phyloP scores from a whole-genome alignment of 2,888 invertebrate genomes.

The Hipparchia sbordonii region DNA sequence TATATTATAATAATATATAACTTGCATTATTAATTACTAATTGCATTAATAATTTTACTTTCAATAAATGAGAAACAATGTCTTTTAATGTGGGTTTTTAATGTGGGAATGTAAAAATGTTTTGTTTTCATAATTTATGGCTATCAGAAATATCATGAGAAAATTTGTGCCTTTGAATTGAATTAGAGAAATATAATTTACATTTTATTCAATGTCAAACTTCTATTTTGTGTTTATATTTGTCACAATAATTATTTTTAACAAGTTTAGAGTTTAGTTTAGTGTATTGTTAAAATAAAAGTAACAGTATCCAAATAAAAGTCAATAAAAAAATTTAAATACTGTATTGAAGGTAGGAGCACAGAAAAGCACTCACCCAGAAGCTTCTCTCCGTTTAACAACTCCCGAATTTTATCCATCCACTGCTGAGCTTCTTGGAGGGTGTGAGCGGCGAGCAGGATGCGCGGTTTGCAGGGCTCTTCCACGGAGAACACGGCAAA shows the following conservation, averaged over 20 bases:
- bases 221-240: neutral
- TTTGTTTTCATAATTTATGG: neutral
- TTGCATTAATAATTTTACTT: neutral
- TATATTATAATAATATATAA: neutral
- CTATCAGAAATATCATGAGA: neutral
- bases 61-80: neutral
- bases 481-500: constrained; percentile 86
- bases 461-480: constrained; percentile 83
- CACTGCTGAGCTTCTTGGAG: constrained; percentile 86
- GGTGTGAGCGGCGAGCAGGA: constrained; percentile 85
- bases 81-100: neutral
- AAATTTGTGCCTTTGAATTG: neutral
- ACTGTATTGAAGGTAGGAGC: constrained; percentile 36
- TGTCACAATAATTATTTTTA: neutral
- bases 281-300: neutral
- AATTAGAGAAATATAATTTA: neutral
- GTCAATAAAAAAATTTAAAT: neutral
- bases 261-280: neutral
- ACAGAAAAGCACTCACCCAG: constrained; percentile 53
- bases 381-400: constrained; percentile 72
- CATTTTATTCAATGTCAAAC: neutral
- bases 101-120: neutral
- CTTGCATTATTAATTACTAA: neutral
- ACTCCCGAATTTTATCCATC: constrained; percentile 85
- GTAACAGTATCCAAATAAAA: neutral